These are phyloP conservation scores for Hapalemur alaotrensis DNA, from an alignment of 2,797 vertebrate genomes.

Conservation along the genomic window DNA sequence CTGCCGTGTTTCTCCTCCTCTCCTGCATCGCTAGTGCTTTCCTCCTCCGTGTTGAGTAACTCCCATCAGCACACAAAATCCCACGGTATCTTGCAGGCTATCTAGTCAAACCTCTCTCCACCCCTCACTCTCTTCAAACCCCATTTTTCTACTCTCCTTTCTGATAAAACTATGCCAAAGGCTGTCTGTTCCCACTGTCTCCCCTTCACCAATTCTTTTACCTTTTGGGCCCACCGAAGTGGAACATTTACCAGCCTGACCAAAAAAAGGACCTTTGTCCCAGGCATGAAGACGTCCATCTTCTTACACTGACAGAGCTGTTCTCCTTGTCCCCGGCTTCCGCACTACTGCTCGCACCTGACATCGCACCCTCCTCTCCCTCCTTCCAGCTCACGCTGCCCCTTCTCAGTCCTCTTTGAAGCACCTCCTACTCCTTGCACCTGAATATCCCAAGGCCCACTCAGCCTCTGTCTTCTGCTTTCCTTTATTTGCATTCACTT, in stretches of 20 bases:
- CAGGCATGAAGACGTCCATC: fast-evolving
- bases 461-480: background rate
- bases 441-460: background rate
- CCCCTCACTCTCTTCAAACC: background rate
- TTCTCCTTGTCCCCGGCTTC: background rate
- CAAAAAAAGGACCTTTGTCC: background rate
- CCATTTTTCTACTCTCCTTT: background rate
- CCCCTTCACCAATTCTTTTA: background rate
- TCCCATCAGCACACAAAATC: background rate
- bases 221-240: background rate
- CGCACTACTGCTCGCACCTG: fast-evolving
- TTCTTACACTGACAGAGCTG: fast-evolving
- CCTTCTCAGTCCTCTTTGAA: background rate
- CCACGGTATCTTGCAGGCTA: background rate
- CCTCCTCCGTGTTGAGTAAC: no score
- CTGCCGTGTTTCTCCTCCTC: background rate
- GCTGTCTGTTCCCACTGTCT: no score
- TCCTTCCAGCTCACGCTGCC: no score
- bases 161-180: background rate
- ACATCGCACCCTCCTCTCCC: fast-evolving
- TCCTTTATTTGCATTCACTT: background rate
- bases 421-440: background rate
- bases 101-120: background rate
- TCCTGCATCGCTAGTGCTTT: background rate
- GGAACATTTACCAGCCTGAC: background rate